These are phyloP conservation scores for Spisula solida DNA, from an alignment of 2,888 invertebrate species.

Conservation along the genomic window DNA sequence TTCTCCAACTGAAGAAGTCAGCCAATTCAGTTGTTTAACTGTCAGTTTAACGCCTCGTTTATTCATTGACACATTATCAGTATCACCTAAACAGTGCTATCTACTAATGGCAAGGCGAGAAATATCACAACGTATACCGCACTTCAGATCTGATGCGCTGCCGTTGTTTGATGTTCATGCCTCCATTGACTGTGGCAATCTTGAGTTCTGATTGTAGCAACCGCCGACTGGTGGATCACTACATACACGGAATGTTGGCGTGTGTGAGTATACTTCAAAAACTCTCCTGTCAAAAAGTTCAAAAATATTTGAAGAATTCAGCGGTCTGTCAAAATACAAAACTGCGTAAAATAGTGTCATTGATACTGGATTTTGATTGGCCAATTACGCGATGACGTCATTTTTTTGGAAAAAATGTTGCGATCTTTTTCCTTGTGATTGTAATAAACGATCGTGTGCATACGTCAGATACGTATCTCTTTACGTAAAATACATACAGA, in stretches of 20 bases:
- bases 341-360: not conserved
- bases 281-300: not conserved
- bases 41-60: conserved; percentile 26
- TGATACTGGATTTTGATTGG: not conserved
- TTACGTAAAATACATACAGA: too few species aligned
- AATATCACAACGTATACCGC: conserved; percentile 38
- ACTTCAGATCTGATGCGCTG: conserved; percentile 24
- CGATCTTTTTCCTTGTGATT: not conserved
- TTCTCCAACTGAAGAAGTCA: conserved; percentile 38
- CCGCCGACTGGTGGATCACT: conserved; percentile 32
- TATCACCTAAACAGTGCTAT: conserved; percentile 41
- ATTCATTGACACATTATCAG: conserved; percentile 47
- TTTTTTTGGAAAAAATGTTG: not conserved
- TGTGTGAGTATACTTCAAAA: conserved; percentile 25
- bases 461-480: too few species aligned
- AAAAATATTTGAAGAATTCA: conserved; percentile 20
- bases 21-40: conserved; percentile 41
- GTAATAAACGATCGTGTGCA: too few species aligned
- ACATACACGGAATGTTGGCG: conserved; percentile 33
- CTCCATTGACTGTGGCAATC: not conserved
- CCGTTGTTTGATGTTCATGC: conserved; percentile 37
- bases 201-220: conserved; percentile 3
- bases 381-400: not conserved
- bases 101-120: conserved; percentile 32
- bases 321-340: not conserved